Evolutionary conservation across 2,113 vertebrate genomes (phyloP).

Genomic region (Hystrix cristata): DNA sequence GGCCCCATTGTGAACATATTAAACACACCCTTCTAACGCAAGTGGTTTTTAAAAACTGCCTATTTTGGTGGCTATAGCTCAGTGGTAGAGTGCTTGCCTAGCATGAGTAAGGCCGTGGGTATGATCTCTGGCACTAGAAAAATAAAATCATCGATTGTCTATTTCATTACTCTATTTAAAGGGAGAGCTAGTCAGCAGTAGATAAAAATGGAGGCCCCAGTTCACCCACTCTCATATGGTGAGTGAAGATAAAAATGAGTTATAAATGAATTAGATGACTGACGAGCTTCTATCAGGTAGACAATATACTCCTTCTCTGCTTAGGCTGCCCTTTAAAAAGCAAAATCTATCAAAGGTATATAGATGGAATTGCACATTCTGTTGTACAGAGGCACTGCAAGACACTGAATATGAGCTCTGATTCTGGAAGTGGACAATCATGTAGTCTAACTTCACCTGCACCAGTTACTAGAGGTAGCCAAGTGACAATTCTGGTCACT

Average conservation of each 20-base stretch:
- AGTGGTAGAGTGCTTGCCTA: neutral
- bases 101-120: neutral
- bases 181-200: neutral
- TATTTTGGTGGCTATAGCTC: neutral
- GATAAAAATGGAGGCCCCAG: neutral
- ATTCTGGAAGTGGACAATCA: neutral
- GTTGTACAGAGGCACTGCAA: neutral
- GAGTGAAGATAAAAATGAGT: constrained; percentile 23
- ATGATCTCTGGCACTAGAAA: neutral
- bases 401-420: neutral
- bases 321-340: neutral
- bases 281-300: neutral
- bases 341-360: neutral
- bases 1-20: neutral
- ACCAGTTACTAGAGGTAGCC: neutral
- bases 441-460: neutral
- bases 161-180: constrained; percentile 45
- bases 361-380: neutral
- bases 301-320: neutral
- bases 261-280: neutral
- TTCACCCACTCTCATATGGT: neutral
- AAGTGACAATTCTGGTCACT: neutral
- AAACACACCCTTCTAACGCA: constrained; percentile 9
- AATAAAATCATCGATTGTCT: neutral
- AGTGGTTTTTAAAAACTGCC: constrained; percentile 1